Evolutionary conservation across 1,140 invertebrate genomes (phyloP), one percentile per base, ranked within the genome.

Genomic region (Nasonia vitripennis): DNA sequence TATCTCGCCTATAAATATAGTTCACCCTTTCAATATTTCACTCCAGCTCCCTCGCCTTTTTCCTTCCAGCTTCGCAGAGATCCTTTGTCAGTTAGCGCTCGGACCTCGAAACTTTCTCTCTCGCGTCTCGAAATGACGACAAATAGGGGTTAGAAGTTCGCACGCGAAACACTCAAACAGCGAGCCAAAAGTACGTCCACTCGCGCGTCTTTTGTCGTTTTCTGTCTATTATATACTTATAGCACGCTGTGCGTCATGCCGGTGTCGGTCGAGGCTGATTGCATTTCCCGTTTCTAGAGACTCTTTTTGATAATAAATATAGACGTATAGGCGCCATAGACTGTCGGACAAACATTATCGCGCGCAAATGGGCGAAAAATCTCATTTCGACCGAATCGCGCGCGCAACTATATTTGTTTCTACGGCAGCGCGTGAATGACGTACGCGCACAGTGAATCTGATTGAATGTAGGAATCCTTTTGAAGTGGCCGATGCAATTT

Each of bases 41-140:
- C 34, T 62, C 81, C 27, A 27, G 27, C 86, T 74, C n/a, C 23
- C 2, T n/a, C 14, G 6, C 12, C 31, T 20, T 67, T 20, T 31
- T 37, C 27, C 68, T 67, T 31, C 0, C 5, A 37, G 34, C 34
- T 37, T 6, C 5, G 4, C 48, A 34, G 23, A 48, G 51, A 81
- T 34, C 45, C 75, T 81, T 85, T 88, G 87, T 84, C 86, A 83
- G 86, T 83, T 81, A 37, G 71, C 45, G 79, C 41, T 71, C 23
- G 27, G n/a, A n/a, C 51, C 77, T 12, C 11, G 7, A 81, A 86
- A 86, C 80, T 86, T 83, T 82, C 55, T 82, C 55, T 62, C 55
- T 62, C 17, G 14, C 17, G 14, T 7, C 55, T 62, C 37, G 17
- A 48, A 86, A 86, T 82, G 71, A 86, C 75, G 80, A 79, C 75